A percentile compares a stretch with the other conserved stretches of the same genome.
Evolutionary conservation across 2,888 invertebrate genomes (phyloP).

Genomic region (Hypena proboscidalis): DNA sequence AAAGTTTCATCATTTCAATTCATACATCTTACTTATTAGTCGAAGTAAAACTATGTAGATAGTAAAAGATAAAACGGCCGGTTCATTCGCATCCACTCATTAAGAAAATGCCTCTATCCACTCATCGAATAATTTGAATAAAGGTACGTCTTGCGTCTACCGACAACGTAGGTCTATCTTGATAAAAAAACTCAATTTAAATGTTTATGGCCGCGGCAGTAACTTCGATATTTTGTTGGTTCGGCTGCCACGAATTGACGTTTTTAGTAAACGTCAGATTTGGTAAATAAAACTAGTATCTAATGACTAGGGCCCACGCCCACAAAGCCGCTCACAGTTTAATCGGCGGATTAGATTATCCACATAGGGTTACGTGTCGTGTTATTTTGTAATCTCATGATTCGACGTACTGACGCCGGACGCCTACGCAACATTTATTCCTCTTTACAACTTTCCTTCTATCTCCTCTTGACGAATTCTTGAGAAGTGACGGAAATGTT

Average conservation of each 20-base stretch:
- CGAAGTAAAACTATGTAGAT: constrained; percentile 19
- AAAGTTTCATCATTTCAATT: constrained; percentile 14
- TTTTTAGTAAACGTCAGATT: constrained; percentile 56
- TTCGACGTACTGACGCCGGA: constrained; percentile 42
- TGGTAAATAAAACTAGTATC: constrained; percentile 57
- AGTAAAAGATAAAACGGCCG: constrained; percentile 22
- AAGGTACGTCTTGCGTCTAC: constrained; percentile 39
- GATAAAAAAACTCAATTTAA: constrained; percentile 54
- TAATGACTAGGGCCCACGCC: constrained; percentile 49
- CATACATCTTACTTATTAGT: constrained; percentile 25
- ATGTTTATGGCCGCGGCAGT: constrained; percentile 47
- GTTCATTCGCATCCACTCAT: constrained; percentile 35
- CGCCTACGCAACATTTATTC: constrained; percentile 47
- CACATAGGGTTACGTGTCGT: constrained; percentile 40
- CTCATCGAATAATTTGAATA: constrained; percentile 50
- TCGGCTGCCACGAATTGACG: constrained; percentile 43
- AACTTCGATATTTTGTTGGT: constrained; percentile 48
- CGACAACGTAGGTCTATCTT: constrained; percentile 45
- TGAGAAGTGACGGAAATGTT: constrained; percentile 18
- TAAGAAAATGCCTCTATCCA: constrained; percentile 41
- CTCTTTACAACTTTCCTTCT: constrained; percentile 26
- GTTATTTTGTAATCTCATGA: constrained; percentile 48
- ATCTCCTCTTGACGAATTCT: constrained; percentile 20
- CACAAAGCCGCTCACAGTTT: constrained; percentile 48
- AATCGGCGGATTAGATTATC: constrained; percentile 51